These are phyloP conservation scores for Oscheius sp. DNA, from an alignment of 1,140 invertebrate genomes.

Conservation along the genomic window DNA sequence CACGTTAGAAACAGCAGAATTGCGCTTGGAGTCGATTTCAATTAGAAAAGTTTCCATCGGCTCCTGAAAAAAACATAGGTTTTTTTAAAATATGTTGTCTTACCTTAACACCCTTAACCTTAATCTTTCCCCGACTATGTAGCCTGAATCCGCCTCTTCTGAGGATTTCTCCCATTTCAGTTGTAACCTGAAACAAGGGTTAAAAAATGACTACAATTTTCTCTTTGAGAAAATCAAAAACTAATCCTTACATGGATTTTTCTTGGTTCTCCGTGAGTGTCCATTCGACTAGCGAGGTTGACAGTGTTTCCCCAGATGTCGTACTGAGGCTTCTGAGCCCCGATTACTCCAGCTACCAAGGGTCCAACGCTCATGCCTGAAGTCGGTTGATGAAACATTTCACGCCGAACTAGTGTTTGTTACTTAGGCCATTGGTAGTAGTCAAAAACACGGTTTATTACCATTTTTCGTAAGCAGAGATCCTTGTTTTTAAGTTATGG, in stretches of 20 bases:
- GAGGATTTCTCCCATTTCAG: slow-evolving; percentile 44
- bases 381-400: slow-evolving; percentile 35
- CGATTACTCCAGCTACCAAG: slow-evolving; percentile 90
- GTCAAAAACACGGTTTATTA: no score
- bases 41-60: slow-evolving; percentile 54
- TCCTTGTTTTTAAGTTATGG: no score
- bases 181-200: slow-evolving; percentile 43
- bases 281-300: slow-evolving; percentile 93
- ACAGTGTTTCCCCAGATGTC: slow-evolving; percentile 98
- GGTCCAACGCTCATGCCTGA: slow-evolving; percentile 87
- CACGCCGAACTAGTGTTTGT: not conserved
- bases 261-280: slow-evolving; percentile 86
- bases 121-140: slow-evolving; percentile 49
- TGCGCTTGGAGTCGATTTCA: slow-evolving; percentile 46
- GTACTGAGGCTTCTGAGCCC: slow-evolving; percentile 93
- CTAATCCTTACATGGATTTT: slow-evolving; percentile 67
- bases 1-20: slow-evolving; percentile 41
- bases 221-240: not conserved
- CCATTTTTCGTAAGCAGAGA: no score
- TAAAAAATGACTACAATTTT: not conserved
- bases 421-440: no score
- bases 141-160: slow-evolving; percentile 43
- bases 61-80: slow-evolving; percentile 13
- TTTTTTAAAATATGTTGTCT: not conserved
- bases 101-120: slow-evolving; percentile 49